phyloP scores from a whole-genome alignment of 2,888 invertebrate species.

The Epinotia bilunana region DNA sequence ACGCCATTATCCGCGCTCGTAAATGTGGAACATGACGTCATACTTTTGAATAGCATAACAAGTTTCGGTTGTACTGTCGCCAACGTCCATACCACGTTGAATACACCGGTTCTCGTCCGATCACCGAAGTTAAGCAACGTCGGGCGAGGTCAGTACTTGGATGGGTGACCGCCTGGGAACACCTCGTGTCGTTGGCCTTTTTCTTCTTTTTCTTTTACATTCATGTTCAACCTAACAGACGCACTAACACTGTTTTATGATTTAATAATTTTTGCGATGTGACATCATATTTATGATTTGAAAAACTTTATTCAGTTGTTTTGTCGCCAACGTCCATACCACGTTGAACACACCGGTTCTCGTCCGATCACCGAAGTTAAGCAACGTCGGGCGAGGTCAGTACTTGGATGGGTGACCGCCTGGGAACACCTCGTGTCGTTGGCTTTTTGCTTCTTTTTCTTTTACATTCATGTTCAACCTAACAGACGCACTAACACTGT shows the following conservation, averaged over 20 bases:
- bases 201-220: not conserved
- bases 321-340: slow-evolving; percentile 70
- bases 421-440: slow-evolving; percentile 62
- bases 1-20: too few species aligned
- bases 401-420: slow-evolving; percentile 71
- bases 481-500: too few species aligned
- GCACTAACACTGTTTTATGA: too few species aligned
- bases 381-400: slow-evolving; percentile 67
- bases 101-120: slow-evolving; percentile 81
- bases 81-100: slow-evolving; percentile 78
- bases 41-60: too few species aligned
- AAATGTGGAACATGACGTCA: too few species aligned
- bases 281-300: too few species aligned
- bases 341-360: slow-evolving; percentile 80
- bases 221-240: too few species aligned
- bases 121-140: slow-evolving; percentile 76
- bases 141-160: slow-evolving; percentile 69
- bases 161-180: slow-evolving; percentile 69
- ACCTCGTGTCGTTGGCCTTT: slow-evolving; percentile 59
- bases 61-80: too few species aligned
- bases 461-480: too few species aligned
- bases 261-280: too few species aligned
- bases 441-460: slow-evolving; percentile 42
- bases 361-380: slow-evolving; percentile 81
- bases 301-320: not conserved